Conservation (phyloP, 2,113 vertebrate genomes). For the Seriola dumerili region DNA sequence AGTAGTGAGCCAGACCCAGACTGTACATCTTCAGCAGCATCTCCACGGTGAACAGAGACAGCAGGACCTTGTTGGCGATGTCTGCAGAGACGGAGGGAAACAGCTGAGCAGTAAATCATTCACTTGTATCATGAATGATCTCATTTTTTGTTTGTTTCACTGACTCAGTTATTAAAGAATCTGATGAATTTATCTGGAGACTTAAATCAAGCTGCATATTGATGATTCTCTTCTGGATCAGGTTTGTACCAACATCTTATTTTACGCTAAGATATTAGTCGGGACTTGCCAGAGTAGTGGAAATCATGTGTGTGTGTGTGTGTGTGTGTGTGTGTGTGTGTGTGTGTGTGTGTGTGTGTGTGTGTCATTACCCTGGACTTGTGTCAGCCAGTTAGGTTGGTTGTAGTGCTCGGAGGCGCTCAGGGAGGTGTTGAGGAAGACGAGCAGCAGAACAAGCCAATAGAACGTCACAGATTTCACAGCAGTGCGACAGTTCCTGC, state of each 20-base stretch:
- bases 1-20: slow-evolving; percentile 89
- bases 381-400: slow-evolving; percentile 91
- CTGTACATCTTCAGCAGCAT: slow-evolving; percentile 95
- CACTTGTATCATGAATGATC: too few species aligned
- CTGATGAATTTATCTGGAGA: too few species aligned
- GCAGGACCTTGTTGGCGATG: slow-evolving; percentile 92
- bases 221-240: too few species aligned
- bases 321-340: background rate
- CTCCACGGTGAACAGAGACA: slow-evolving; percentile 93
- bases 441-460: slow-evolving; percentile 92
- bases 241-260: too few species aligned
- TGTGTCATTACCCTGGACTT: slow-evolving; percentile 86
- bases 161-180: too few species aligned
- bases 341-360: background rate
- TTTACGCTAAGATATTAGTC: too few species aligned
- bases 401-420: slow-evolving; percentile 93
- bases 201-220: too few species aligned
- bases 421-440: slow-evolving; percentile 94
- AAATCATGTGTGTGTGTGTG: background rate
- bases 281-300: too few species aligned
- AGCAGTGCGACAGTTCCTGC: slow-evolving; percentile 87
- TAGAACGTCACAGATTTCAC: slow-evolving; percentile 93
- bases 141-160: too few species aligned
- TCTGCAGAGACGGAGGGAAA: slow-evolving; percentile 73
- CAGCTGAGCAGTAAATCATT: too few species aligned